Evolutionary conservation across 2,113 vertebrate species (phyloP).

Genomic region (Cyprinodon variegatus): DNA sequence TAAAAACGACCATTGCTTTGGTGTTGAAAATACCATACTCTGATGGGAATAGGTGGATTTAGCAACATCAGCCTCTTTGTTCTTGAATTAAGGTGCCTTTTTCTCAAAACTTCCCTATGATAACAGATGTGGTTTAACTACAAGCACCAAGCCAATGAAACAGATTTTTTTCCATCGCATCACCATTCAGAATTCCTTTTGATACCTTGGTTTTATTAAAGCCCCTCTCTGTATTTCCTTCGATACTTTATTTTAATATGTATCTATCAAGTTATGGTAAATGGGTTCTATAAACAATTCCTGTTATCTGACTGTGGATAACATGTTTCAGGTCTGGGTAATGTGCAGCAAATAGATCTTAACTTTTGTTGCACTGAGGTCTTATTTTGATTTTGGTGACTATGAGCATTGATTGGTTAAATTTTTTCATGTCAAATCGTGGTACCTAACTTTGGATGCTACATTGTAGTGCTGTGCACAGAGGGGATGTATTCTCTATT

Average conservation of each 20-base stretch:
- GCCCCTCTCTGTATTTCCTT: constrained; percentile 47
- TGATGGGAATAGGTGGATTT: constrained; percentile 60
- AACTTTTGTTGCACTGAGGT: constrained; percentile 35
- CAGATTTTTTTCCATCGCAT: constrained; percentile 70
- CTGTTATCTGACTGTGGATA: constrained; percentile 68
- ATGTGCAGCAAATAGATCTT: constrained; percentile 56
- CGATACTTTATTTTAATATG: constrained; percentile 68
- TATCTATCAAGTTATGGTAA: constrained; percentile 68
- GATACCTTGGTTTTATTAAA: constrained; percentile 71
- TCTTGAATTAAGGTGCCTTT: constrained; percentile 17
- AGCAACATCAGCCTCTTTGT: constrained; percentile 58
- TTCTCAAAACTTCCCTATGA: constrained; percentile 37
- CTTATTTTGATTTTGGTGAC: constrained; percentile 43
- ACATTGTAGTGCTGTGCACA: constrained; percentile 68
- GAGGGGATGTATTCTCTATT: constrained; percentile 63
- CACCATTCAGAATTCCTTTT: constrained; percentile 67
- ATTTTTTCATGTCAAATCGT: constrained; percentile 64
- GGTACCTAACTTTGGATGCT: constrained; percentile 36
- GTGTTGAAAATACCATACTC: constrained; percentile 73
- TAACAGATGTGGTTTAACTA: constrained; percentile 16
- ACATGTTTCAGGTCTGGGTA: constrained; percentile 63
- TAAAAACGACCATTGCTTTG: constrained; percentile 76
- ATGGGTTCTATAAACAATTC: constrained; percentile 65
- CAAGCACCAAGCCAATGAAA: constrained; percentile 43
- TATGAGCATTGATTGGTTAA: constrained; percentile 60